A percentile compares a stretch with the other conserved stretches of the same genome.
phyloP scores from a whole-genome alignment of 2,888 invertebrate species.

The Abrostola tripartita region DNA sequence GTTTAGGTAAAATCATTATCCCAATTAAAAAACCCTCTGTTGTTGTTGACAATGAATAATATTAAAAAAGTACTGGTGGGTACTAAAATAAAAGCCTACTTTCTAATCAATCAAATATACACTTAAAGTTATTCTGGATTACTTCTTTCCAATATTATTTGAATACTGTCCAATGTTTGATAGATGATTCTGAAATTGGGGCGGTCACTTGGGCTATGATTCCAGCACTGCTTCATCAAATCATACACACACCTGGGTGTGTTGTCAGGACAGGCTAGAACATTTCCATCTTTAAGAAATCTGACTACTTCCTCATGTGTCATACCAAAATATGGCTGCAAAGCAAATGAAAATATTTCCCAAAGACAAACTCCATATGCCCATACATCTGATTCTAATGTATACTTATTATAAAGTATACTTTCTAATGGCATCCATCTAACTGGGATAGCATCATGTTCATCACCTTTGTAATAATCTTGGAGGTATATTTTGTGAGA shows the following conservation, averaged over 20 bases:
- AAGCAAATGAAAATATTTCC: conserved; percentile 98
- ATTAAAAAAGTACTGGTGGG: conserved; percentile 11
- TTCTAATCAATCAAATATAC: conserved; percentile 46
- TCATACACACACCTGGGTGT: conserved; percentile 96
- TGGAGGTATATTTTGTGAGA: conserved; percentile 98
- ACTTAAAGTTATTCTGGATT: conserved; percentile 72
- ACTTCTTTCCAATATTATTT: conserved; percentile 84
- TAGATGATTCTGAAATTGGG: conserved; percentile 95
- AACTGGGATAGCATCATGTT: conserved; percentile 98
- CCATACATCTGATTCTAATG: conserved; percentile 98
- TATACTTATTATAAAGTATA: conserved; percentile 98
- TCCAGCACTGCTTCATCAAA: conserved; percentile 98
- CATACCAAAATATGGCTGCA: conserved; percentile 99
- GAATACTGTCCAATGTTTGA: conserved; percentile 92
- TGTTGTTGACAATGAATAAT: conserved; percentile 29
- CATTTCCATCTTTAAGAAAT: conserved; percentile 97
- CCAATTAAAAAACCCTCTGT: conserved; percentile 33
- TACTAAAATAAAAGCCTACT: conserved; percentile 53
- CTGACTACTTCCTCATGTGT: conserved; percentile 99
- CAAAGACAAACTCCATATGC: conserved; percentile 98
- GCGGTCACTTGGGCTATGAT: conserved; percentile 94
- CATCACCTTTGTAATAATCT: conserved; percentile 98
- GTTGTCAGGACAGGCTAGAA: conserved; percentile 96
- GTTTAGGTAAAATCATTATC: conserved; percentile 7
- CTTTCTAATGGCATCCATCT: conserved; percentile 99